These are phyloP conservation scores for Cyprinodon tularosa DNA, from an alignment of 2,113 vertebrate species.

Conservation along the genomic window DNA sequence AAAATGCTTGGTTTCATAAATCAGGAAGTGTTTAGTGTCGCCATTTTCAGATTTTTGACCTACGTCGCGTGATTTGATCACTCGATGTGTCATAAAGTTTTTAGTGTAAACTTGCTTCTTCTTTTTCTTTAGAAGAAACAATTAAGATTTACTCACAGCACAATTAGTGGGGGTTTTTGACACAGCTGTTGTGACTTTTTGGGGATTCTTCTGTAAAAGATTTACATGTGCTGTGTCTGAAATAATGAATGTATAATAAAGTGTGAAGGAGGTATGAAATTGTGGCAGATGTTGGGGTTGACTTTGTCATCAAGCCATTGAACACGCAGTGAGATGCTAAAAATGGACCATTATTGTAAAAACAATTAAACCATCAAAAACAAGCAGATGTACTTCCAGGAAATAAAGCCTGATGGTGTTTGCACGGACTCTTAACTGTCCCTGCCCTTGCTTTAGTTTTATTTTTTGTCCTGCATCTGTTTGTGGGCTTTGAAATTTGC, in stretches of 20 bases:
- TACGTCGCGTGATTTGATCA: too few relatives aligned
- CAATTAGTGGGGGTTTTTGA: too few relatives aligned
- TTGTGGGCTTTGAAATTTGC: slow-evolving; percentile 19
- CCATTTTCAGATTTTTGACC: too few relatives aligned
- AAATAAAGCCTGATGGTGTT: slow-evolving; percentile 32
- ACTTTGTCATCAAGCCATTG: slow-evolving; percentile 20
- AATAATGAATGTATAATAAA: slow-evolving; percentile 14
- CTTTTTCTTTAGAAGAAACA: neutral
- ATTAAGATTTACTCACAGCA: neutral
- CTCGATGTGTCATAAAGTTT: too few relatives aligned
- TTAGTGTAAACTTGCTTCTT: too few relatives aligned
- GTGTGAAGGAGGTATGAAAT: neutral
- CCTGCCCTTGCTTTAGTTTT: slow-evolving; percentile 6
- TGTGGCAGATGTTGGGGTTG: slow-evolving; percentile 3
- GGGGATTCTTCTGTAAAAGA: neutral
- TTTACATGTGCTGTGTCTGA: neutral
- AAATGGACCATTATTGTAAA: slow-evolving; percentile 32
- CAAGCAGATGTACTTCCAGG: slow-evolving; percentile 40
- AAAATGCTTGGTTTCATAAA: too few relatives aligned
- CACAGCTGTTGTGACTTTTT: neutral
- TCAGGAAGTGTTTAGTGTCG: too few relatives aligned
- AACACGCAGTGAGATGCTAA: slow-evolving; percentile 22
- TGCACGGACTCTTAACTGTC: slow-evolving; percentile 4
- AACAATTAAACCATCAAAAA: slow-evolving; percentile 33
- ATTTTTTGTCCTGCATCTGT: neutral